These are phyloP conservation scores for Echinometra lucunter DNA, from an alignment of 53 echinoderm and acorn worm species.

Conservation along the genomic window DNA sequence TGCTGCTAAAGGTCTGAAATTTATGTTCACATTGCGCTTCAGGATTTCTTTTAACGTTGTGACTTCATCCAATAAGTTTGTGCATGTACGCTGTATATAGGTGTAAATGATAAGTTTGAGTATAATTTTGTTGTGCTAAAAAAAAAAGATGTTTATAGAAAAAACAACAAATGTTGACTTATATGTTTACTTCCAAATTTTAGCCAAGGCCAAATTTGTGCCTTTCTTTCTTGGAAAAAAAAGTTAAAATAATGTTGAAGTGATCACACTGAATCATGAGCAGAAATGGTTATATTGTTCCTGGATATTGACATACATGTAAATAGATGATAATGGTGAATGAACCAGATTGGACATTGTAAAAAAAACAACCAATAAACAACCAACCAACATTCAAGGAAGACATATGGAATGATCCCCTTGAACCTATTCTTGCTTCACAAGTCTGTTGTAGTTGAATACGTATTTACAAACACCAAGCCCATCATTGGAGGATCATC, in stretches of 20 bases:
- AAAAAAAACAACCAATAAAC: not conserved
- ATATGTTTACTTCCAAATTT: not conserved
- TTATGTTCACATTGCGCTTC: not conserved
- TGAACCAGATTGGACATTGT: not conserved
- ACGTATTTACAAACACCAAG: no score
- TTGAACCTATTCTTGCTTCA: not conserved
- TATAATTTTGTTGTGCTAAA: not conserved
- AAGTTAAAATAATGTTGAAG: not conserved
- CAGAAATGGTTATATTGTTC: not conserved
- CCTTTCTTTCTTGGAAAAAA: not conserved
- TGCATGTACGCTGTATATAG: not conserved
- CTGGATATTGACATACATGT: not conserved
- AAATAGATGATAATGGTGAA: not conserved
- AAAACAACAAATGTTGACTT: not conserved
- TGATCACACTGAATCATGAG: not conserved
- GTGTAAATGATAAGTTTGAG: not conserved
- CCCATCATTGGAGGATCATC: not conserved
- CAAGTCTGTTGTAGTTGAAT: not conserved
- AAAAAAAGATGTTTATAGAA: not conserved
- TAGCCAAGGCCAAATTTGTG: not conserved
- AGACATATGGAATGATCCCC: not conserved
- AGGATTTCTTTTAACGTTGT: not conserved
- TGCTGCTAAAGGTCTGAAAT: slow-evolving; percentile 34
- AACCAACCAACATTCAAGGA: no score
- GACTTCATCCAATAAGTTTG: not conserved